Base-by-base conservation (phyloP, 2,113 vertebrate genomes). In the Tauraco erythrolophus region DNA sequence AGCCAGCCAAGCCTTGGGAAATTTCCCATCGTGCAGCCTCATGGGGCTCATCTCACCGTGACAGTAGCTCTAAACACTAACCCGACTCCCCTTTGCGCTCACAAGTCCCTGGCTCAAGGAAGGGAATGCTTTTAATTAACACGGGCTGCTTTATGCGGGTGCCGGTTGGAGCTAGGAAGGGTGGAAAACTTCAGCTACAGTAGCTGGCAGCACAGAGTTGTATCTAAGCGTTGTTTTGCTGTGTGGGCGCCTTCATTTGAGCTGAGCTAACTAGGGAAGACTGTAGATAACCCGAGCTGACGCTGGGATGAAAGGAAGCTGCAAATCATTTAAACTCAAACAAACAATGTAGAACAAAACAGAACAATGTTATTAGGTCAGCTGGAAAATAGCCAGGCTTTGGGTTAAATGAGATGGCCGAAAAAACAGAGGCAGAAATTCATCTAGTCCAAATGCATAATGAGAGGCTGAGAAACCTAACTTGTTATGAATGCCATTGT, bases 211-310 rank as follows among this genome's bases (percentile, higher is more conserved):
- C 37, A 27, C 31, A 31, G 69, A 25, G 5, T 35, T 87, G 64
- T 74, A 61, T 54, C 89, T 88, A 64, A 95, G 69, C 4, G 0
- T 68, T 91, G 87, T 94, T 97, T 93, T 96, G 93, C 87, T 95
- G 50, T 69, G 89, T 91, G 65, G 87, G 78, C 0, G 0, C 92
- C 96, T 95, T 96, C 93, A 89, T 93, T 88, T 68, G 77, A 89
- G 75, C 75, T 78, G 90, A 93, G 66, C 90, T 96, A 90, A 83
- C 92, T 50, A 82, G 62, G 71, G 95, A 96, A 94, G 93, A 87
- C 93, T 93, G 88, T 50, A 92, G 96, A 97, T 94, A 97, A 97
- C 96, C 90, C 16, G 15, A 95, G 70, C 74, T 97, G 92, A 93
- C 95, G 77, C 14, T 46, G 54, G 87, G 71, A 92, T 93, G 93